Conservation (phyloP, 2,113 vertebrate genomes). For the Phocoena sinus region DNA sequence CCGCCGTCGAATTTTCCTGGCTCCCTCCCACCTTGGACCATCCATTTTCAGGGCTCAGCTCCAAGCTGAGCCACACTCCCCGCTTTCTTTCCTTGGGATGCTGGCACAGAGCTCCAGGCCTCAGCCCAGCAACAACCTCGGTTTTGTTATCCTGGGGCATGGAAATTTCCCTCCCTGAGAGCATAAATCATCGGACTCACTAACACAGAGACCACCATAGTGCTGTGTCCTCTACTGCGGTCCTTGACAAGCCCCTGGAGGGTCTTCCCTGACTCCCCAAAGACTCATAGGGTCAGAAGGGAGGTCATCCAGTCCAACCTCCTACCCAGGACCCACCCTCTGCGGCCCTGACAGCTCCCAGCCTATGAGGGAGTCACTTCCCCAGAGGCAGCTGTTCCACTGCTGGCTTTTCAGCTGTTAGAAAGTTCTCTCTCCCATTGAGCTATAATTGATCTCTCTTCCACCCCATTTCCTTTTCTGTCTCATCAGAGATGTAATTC, state of each 20-base stretch:
- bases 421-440: neutral
- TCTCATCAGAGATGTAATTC: neutral
- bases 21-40: neutral
- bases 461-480: neutral
- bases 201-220: conserved; percentile 36
- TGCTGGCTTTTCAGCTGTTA: neutral
- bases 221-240: neutral
- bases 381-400: neutral
- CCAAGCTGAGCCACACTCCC: neutral
- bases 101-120: neutral
- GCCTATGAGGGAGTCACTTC: neutral
- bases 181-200: conserved; percentile 42
- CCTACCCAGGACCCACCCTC: neutral
- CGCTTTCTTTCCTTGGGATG: neutral
- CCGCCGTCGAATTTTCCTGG: neutral
- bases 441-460: conserved; percentile 17
- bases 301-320: neutral
- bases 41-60: neutral
- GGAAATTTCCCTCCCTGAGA: conserved; percentile 43
- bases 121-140: neutral
- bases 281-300: neutral
- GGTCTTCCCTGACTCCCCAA: neutral
- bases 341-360: neutral
- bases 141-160: conserved; percentile 22
- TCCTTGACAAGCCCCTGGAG: neutral